Percentiles rank a stretch among this genome's conserved stretches.
phyloP scores from a whole-genome alignment of 2,113 vertebrate genomes.

The Eptesicus fuscus region DNA sequence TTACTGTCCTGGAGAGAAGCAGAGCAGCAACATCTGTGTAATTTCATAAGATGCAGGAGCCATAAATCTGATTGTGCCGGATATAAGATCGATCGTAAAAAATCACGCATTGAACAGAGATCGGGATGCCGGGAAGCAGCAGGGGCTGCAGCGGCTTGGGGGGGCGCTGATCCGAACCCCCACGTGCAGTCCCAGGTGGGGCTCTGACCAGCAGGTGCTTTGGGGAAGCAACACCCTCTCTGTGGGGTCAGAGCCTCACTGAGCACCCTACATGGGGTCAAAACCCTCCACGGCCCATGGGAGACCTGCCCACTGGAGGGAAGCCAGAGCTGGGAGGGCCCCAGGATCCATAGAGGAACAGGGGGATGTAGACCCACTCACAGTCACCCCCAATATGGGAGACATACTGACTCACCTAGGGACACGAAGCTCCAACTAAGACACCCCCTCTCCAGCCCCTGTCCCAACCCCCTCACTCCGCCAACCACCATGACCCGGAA shows the following conservation, averaged over 20 bases:
- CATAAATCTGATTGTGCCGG: slow-evolving; percentile 87
- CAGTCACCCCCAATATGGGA: no score
- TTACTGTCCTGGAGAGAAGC: slow-evolving; percentile 87
- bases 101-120: slow-evolving; percentile 77
- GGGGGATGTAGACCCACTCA: background rate
- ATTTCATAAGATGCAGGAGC: slow-evolving; percentile 86
- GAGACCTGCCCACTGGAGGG: background rate
- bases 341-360: background rate
- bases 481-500: background rate
- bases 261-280: no score
- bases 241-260: background rate
- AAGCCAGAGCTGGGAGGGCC: background rate
- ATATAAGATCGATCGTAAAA: slow-evolving; percentile 83
- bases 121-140: slow-evolving; percentile 35
- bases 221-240: background rate
- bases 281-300: background rate
- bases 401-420: background rate
- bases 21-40: slow-evolving; percentile 84
- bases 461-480: background rate
- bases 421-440: background rate
- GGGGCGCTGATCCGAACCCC: background rate
- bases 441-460: rapidly evolving
- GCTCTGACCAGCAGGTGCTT: slow-evolving; percentile 25
- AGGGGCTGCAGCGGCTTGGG: background rate
- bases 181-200: background rate